A percentile compares a stretch with the other conserved stretches of the same genome.
Evolutionary conservation across 2,797 vertebrate species (phyloP).

Genomic region (Lophotriccus pileatus): DNA sequence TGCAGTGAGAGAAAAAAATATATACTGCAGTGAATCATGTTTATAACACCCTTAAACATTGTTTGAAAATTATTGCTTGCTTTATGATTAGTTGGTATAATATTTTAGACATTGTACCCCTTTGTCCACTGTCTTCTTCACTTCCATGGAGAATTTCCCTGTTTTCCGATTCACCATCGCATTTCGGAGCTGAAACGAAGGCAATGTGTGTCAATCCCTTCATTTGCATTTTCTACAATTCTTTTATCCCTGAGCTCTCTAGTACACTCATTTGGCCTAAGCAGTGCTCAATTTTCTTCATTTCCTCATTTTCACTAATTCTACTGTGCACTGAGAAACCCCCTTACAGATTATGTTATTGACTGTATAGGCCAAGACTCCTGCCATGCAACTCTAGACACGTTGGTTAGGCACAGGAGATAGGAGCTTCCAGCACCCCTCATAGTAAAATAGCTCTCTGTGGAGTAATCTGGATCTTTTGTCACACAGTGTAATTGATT

Average conservation of each 20-base stretch:
- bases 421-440: background rate
- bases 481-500: background rate
- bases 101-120: slow-evolving; percentile 83
- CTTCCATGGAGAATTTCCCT: slow-evolving; percentile 95
- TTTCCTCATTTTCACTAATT: background rate
- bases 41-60: background rate
- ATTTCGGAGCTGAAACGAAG: slow-evolving; percentile 86
- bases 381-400: background rate
- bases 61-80: background rate
- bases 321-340: background rate
- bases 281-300: background rate
- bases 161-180: slow-evolving; percentile 98
- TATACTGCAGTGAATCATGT: background rate
- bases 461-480: background rate
- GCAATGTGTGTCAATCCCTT: background rate
- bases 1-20: slow-evolving; percentile 40
- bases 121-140: slow-evolving; percentile 98
- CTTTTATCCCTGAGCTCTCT: background rate
- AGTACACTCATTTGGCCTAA: background rate
- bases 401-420: background rate
- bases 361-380: background rate
- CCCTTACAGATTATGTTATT: background rate
- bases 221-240: background rate
- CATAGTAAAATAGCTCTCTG: background rate
- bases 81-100: slow-evolving; percentile 57